Base-by-base conservation (phyloP, 1,140 invertebrate species). In the Linepithema humile region DNA sequence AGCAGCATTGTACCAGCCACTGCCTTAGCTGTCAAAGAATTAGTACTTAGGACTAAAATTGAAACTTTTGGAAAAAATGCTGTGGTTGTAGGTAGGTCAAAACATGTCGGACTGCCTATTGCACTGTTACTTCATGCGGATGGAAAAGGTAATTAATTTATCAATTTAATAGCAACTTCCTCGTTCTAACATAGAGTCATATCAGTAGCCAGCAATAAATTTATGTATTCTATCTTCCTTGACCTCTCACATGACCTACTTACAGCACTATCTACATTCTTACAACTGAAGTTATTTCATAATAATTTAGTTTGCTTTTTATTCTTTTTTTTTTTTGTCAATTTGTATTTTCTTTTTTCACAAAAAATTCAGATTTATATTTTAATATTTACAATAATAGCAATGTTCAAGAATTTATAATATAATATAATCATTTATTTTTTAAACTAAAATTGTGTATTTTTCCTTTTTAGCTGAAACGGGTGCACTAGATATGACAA, bases 51-150 rank as follows among this genome's bases (percentile, higher is more conserved):
- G 92, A 95, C 95, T 67, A 95, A 96, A 78, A 96, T 98, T 83
- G 95, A 97, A 84, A 98, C 97, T 0, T 96, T 96, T 91, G 98
- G 97, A 6, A 97, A 97, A 90, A 98, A 98, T 93, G 97, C 97
- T n/a, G 97, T 98, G 0, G 96, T 98, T 0, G 96, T 97, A 90
- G 98, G 98, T 5, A 94, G 98, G 80, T 98, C 98, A 0, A 98
- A 98, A 93, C 98, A 98, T 94, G 98, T 98, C 53, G 97, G 98
- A 1, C 95, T 98, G 92, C 98, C 98, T 0, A 97, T 98, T 82
- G 97, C 97, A 15, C 96, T 98, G 93, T 93, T 98, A 75, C 90
- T 98, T 53, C 97, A 97, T 91, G 96, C 97, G 12, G 97, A 98
- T 95, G 96, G 96, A 26, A 95, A 94, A 90, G 95, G 95, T 93